Base-by-base conservation (phyloP, 2,888 invertebrate genomes). In the Bursaphelenchus okinawaensis region DNA sequence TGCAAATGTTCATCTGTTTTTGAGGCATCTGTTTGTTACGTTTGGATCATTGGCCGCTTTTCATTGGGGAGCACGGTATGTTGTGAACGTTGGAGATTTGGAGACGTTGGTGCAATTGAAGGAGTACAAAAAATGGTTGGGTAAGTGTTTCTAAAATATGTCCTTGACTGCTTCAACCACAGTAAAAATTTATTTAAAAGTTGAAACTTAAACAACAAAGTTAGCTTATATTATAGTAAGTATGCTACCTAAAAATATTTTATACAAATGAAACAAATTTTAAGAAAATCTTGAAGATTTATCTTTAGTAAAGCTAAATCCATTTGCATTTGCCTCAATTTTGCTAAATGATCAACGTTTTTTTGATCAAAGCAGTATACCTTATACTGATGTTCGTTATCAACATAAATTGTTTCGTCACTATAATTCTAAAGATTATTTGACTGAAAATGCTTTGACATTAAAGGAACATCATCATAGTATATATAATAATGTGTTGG, bases 21-120 rank as follows among this genome's bases (percentile, higher is more conserved):
- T 72, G 23, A 59, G 66, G 27, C 69, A 63, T 52, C 51, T 65
- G 16, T 26, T 55, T 19, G 52, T 57, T 8, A 52, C 26, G 22
- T 72, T 52, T 56, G 72, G 72, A 7, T 63, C 72, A 16, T 27
- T 72, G 52, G 61, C 56, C n/a, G 65, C 72, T 12, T 72, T 72
- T 63, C 68, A 73, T 50, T 72, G 72, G 72, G 67, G 67, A 1
- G 57, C 69, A 12, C 57, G 72, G 22, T 72, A 73, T 56, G 69
- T 69, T 6, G 68, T 72, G 22, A 51, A 62, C 19, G 68, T 71
- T 8, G 28, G 60, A 16, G 51, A 27, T 27, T 16, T 23, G n/a
- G 40, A 27, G 7, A 55, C 8, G 26, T 50, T 23, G 58, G 64
- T 56, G 20, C 56, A 8, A 57, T 63, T 19, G 7, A 31, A 26